phyloP scores from a whole-genome alignment of 2,797 vertebrate species.

The Cirrhinus molitorella region DNA sequence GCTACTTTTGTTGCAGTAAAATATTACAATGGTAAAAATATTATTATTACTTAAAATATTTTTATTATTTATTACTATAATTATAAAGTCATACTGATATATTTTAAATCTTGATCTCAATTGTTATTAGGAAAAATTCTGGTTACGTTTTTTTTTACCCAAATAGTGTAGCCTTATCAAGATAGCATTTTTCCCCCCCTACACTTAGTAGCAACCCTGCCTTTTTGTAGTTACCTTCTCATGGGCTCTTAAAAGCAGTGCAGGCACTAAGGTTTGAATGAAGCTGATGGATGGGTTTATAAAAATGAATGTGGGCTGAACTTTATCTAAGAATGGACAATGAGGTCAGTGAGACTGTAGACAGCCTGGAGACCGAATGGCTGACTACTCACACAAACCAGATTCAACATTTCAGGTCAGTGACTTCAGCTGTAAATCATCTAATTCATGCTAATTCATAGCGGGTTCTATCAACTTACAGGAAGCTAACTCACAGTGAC shows the following conservation, averaged over 20 bases:
- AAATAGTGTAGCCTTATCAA: too few relatives aligned
- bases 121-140: too few relatives aligned
- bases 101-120: too few relatives aligned
- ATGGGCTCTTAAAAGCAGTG: neutral
- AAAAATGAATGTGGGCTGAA: slow-evolving; percentile 19
- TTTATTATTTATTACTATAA: too few relatives aligned
- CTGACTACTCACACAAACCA: slow-evolving; percentile 39
- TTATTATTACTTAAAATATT: too few relatives aligned
- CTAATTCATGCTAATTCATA: slow-evolving; percentile 35
- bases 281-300: slow-evolving; percentile 25
- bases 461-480: neutral
- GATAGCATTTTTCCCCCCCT: too few relatives aligned
- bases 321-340: slow-evolving; percentile 42
- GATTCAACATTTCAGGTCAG: slow-evolving; percentile 44
- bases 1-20: too few relatives aligned
- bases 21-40: too few relatives aligned
- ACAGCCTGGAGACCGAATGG: slow-evolving; percentile 43
- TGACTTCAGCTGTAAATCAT: slow-evolving; percentile 35
- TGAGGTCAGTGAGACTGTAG: slow-evolving; percentile 36
- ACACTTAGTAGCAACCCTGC: neutral
- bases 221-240: neutral
- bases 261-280: neutral
- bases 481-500: neutral
- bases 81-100: too few relatives aligned
- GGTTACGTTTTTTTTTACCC: too few relatives aligned